A percentile compares a stretch with the other conserved stretches of the same genome.
Evolutionary conservation across 2,113 vertebrate species (phyloP).

Genomic region (Scophthalmus maximus): DNA sequence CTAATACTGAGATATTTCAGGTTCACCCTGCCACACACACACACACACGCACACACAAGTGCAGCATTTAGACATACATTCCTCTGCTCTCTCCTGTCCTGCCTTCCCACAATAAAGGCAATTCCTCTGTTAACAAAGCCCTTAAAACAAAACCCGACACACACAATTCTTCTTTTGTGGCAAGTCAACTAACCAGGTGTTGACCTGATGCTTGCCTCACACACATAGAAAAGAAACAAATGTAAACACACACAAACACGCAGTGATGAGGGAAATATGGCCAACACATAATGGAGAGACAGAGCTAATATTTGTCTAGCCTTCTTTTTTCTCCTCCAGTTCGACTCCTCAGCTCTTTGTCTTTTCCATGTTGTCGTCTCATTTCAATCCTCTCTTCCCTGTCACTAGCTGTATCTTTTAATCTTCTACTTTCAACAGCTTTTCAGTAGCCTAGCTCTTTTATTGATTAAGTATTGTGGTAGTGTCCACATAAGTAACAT

Average conservation of each 20-base stretch:
- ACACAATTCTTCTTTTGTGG: conserved; percentile 23
- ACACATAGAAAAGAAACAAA: conserved; percentile 17
- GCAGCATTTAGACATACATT: conserved; percentile 6
- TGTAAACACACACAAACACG: conserved; percentile 17
- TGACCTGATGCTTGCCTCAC: conserved; percentile 31
- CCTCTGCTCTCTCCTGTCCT: conserved; percentile 6
- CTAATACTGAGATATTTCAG: not conserved
- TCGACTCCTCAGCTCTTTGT: not conserved
- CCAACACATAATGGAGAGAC: conserved; percentile 15
- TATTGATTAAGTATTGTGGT: no score
- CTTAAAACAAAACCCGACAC: conserved; percentile 35
- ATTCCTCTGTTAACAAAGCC: conserved; percentile 59
- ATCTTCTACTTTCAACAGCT: not conserved
- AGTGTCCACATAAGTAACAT: no score
- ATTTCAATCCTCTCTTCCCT: not conserved
- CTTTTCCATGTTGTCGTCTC: not conserved
- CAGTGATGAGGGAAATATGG: conserved; percentile 60
- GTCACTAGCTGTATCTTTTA: not conserved
- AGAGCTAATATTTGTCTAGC: conserved; percentile 29
- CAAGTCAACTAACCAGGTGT: conserved; percentile 36
- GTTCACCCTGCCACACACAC: not conserved
- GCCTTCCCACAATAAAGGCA: conserved; percentile 24
- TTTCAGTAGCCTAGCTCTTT: no score
- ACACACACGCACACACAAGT: conserved; percentile 10
- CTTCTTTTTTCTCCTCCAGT: not conserved